Percentiles rank a stretch among this genome's conserved stretches.
phyloP scores from a whole-genome alignment of 2,888 invertebrate genomes.

The Nomada ferruginata region DNA sequence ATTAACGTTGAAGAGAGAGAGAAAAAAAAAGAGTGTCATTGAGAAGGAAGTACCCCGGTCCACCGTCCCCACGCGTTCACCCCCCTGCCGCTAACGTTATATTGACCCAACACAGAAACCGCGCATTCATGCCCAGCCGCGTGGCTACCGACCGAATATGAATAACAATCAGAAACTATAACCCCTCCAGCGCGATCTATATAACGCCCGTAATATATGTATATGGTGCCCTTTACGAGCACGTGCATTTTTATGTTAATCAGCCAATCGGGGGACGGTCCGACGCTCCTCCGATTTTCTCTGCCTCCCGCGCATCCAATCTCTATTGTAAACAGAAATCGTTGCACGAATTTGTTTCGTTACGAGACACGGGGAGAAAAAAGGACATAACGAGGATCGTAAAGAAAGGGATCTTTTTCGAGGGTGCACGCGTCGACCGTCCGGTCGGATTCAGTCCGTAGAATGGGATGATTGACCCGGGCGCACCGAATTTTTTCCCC shows the following conservation, averaged over 20 bases:
- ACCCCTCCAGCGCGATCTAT: slow-evolving; percentile 69
- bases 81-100: slow-evolving; percentile 69
- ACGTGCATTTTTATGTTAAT: slow-evolving; percentile 81
- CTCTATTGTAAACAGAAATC: slow-evolving; percentile 72
- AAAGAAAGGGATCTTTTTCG: slow-evolving; percentile 60
- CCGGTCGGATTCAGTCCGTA: slow-evolving; percentile 58
- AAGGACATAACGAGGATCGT: slow-evolving; percentile 59
- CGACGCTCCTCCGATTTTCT: slow-evolving; percentile 24
- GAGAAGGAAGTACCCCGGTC: slow-evolving; percentile 55
- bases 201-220: slow-evolving; percentile 67
- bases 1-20: slow-evolving; percentile 42
- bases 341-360: slow-evolving; percentile 77
- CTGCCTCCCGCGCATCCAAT: not conserved
- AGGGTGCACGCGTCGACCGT: slow-evolving; percentile 57
- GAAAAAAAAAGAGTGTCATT: slow-evolving; percentile 54
- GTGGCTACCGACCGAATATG: slow-evolving; percentile 71
- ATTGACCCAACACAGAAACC: slow-evolving; percentile 65
- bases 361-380: slow-evolving; percentile 49
- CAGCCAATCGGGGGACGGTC: slow-evolving; percentile 65
- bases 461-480: slow-evolving; percentile 58
- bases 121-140: slow-evolving; percentile 57
- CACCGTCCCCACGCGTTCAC: slow-evolving; percentile 42
- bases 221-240: slow-evolving; percentile 75
- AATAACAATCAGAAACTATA: slow-evolving; percentile 81
- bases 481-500: slow-evolving; percentile 4